phyloP scores from a whole-genome alignment of 1,140 invertebrate genomes.

The Eurosta solidaginis region DNA sequence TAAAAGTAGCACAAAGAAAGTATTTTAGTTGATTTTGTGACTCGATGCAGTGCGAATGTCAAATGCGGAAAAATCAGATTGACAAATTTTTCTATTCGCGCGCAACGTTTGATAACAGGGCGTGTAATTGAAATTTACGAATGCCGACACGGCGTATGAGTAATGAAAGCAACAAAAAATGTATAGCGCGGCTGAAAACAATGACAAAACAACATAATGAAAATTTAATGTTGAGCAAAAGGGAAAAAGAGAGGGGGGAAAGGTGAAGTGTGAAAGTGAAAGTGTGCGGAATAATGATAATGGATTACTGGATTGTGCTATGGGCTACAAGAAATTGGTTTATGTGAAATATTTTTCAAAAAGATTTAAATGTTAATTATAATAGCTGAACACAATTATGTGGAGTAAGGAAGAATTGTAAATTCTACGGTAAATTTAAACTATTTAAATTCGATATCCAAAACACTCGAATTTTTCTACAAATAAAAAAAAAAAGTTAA shows the following conservation, averaged over 20 bases:
- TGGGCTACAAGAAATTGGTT: neutral
- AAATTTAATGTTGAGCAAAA: neutral
- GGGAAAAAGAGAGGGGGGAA: neutral
- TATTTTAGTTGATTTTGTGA: conserved; percentile 16
- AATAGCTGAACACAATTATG: neutral
- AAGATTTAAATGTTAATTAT: neutral
- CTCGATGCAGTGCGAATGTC: neutral
- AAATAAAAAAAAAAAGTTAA: too few relatives aligned
- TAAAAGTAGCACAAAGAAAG: conserved; percentile 3
- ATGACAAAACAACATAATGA: neutral
- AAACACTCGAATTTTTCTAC: too few relatives aligned
- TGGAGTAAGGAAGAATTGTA: too few relatives aligned
- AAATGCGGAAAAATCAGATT: neutral
- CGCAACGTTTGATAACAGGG: neutral
- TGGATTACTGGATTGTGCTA: neutral
- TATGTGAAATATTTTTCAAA: neutral
- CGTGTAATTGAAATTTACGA: neutral
- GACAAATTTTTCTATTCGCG: neutral
- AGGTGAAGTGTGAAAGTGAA: neutral
- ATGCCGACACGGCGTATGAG: neutral
- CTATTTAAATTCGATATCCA: too few relatives aligned
- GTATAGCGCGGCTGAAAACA: too few relatives aligned
- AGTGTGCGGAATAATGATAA: neutral
- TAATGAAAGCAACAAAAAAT: too few relatives aligned
- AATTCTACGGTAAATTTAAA: too few relatives aligned